Conservation (phyloP, 2,888 invertebrate species). For the Conomelus anceps region DNA sequence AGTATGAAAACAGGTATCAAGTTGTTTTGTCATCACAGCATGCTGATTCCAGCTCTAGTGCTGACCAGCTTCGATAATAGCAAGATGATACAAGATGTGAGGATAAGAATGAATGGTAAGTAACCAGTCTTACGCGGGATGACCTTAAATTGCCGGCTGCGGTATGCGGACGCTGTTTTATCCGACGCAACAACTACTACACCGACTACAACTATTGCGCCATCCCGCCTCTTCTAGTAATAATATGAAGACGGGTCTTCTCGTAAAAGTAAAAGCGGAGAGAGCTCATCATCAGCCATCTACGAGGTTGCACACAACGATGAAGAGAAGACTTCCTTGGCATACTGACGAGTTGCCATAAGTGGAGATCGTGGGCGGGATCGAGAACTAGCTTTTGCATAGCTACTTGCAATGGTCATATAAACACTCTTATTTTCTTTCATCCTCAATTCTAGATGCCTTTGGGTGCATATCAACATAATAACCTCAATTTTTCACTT, state of each 20-base stretch:
- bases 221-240: background rate
- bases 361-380: background rate
- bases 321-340: background rate
- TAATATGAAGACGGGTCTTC: background rate
- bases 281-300: background rate
- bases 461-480: background rate
- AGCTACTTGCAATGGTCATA: background rate
- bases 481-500: background rate
- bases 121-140: background rate
- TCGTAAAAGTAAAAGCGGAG: background rate
- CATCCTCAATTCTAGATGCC: background rate
- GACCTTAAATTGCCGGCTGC: background rate
- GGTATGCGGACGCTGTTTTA: background rate
- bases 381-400: background rate
- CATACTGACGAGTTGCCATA: background rate
- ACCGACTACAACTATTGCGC: background rate
- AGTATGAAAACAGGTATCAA: too few relatives aligned
- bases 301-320: background rate
- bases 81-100: background rate
- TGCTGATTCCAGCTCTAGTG: too few relatives aligned
- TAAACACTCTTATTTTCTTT: background rate
- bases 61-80: too few relatives aligned
- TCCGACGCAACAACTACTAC: too few relatives aligned
- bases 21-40: too few relatives aligned
- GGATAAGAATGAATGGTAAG: background rate